A percentile compares a stretch with the other conserved stretches of the same genome.
Conservation (phyloP, 1,140 invertebrate species). For the Brachionus manjavacas region DNA sequence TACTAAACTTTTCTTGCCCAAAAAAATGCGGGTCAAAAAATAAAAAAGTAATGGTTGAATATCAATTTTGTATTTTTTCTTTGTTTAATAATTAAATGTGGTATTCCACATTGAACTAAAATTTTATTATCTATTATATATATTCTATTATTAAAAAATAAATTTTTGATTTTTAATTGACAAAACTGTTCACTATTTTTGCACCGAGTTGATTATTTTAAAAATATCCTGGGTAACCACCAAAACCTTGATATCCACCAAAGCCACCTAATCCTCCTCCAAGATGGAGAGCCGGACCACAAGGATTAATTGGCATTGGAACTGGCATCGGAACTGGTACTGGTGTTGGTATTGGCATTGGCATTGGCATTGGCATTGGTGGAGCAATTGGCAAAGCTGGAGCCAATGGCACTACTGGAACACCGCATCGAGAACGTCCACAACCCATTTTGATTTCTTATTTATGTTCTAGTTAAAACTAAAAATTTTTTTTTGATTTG, state of each 20-base stretch:
- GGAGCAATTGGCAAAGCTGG: not conserved
- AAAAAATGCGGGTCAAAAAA: too few species aligned
- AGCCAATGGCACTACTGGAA: not conserved
- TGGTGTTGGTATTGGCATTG: not conserved
- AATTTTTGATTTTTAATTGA: too few species aligned
- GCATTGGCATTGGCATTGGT: not conserved
- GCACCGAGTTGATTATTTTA: too few species aligned
- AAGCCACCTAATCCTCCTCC: not conserved
- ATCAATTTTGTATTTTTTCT: too few species aligned
- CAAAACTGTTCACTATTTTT: too few species aligned
- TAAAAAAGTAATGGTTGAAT: too few species aligned
- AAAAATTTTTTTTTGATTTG: too few species aligned
- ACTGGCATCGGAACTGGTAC: not conserved
- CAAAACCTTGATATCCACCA: not conserved
- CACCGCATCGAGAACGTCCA: not conserved
- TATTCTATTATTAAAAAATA: too few species aligned
- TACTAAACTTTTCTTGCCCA: too few species aligned
- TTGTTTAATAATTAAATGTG: too few species aligned
- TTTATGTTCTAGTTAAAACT: not conserved
- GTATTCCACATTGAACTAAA: too few species aligned
- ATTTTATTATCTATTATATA: too few species aligned
- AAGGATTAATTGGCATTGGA: not conserved
- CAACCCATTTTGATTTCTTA: not conserved
- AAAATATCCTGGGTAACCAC: not conserved
- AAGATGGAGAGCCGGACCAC: not conserved